phyloP scores from a whole-genome alignment of 2,888 invertebrate species.

The Acrocyrtus sp. region DNA sequence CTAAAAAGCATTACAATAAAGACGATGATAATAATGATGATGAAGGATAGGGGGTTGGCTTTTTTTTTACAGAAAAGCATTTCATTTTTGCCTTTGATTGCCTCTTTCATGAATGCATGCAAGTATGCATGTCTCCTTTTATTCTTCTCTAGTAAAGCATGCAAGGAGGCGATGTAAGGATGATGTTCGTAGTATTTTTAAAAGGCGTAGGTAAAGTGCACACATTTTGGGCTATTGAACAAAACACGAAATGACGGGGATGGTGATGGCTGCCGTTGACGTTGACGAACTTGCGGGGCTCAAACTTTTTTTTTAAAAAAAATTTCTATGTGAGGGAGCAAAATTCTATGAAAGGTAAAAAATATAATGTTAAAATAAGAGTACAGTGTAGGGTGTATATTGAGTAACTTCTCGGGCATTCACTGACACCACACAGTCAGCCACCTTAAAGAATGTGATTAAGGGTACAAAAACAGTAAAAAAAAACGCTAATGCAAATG shows the following conservation, averaged over 20 bases:
- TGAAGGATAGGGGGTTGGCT: slow-evolving; percentile 44
- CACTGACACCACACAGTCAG: not conserved
- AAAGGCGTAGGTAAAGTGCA: not conserved
- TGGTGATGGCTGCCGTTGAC: slow-evolving; percentile 37
- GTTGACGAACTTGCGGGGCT: slow-evolving; percentile 42
- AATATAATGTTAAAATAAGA: too few relatives aligned
- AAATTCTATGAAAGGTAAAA: not conserved
- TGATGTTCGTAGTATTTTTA: not conserved
- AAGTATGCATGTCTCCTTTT: slow-evolving; percentile 27
- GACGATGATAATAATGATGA: slow-evolving; percentile 14
- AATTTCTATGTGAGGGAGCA: too few relatives aligned
- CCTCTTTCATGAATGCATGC: slow-evolving; percentile 41
- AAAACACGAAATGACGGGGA: slow-evolving; percentile 1
- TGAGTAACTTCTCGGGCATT: too few relatives aligned
- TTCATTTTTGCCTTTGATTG: slow-evolving; percentile 46
- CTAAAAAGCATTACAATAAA: slow-evolving; percentile 35
- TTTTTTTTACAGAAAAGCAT: slow-evolving; percentile 42
- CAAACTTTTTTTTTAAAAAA: slow-evolving; percentile 12
- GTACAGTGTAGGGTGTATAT: too few relatives aligned
- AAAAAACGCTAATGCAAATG: slow-evolving; percentile 14
- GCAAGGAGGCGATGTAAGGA: slow-evolving; percentile 14
- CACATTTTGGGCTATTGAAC: too few relatives aligned
- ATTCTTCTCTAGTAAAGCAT: slow-evolving; percentile 25
- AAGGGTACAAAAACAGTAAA: slow-evolving; percentile 28
- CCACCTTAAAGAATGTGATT: slow-evolving; percentile 13